These are phyloP conservation scores for Uria lomvia DNA, from an alignment of 2,113 vertebrate genomes.

Conservation along the genomic window DNA sequence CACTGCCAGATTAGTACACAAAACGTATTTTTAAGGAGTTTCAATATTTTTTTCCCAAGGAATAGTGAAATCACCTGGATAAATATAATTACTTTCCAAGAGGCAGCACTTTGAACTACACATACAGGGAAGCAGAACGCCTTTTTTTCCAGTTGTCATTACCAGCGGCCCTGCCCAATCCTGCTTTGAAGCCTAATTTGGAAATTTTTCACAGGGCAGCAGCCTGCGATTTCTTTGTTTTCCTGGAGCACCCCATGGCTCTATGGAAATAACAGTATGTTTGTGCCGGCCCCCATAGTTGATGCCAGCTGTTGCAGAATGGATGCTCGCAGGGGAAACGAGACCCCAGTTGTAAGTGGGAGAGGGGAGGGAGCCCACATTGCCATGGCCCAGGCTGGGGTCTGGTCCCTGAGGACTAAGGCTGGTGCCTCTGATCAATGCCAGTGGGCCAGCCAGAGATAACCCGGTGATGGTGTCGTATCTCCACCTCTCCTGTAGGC, in stretches of 20 bases:
- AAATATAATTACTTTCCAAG: background rate
- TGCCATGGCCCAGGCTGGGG: background rate
- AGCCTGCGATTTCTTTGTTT: background rate
- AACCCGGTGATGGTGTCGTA: accelerated
- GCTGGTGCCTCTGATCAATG: background rate
- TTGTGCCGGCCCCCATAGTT: background rate
- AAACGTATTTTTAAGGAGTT: background rate
- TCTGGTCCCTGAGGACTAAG: background rate
- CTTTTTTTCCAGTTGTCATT: background rate
- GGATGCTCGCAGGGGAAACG: background rate
- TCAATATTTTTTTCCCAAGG: background rate
- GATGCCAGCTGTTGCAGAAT: background rate
- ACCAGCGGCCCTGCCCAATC: background rate
- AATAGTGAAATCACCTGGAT: background rate
- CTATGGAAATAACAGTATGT: background rate
- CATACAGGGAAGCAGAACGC: background rate
- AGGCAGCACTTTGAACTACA: background rate
- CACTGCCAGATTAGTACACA: background rate
- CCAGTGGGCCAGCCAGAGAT: background rate
- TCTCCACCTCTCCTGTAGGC: background rate
- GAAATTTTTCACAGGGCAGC: background rate
- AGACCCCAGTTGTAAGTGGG: background rate
- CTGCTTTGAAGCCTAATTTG: background rate
- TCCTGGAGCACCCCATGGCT: background rate
- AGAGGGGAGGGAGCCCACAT: background rate